Evolutionary conservation across 2,888 invertebrate species (phyloP).

Genomic region (Lacanobia oleracea): DNA sequence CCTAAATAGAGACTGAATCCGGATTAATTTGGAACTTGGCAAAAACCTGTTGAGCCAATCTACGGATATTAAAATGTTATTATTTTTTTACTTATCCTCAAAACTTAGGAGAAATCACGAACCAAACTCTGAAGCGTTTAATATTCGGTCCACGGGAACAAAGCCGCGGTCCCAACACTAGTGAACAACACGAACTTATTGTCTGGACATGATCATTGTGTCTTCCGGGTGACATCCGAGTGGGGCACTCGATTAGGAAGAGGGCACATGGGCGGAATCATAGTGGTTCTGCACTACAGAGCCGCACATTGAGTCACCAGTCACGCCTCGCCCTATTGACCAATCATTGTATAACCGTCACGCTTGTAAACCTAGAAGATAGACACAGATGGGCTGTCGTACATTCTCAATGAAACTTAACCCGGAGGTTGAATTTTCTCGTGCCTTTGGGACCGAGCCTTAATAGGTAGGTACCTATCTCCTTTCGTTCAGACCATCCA

Average conservation of each 20-base stretch:
- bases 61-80: constrained; percentile 13
- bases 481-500: too few relatives aligned
- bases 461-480: not conserved
- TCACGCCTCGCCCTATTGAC: constrained; percentile 40
- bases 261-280: constrained; percentile 47
- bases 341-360: constrained; percentile 31
- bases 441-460: not conserved
- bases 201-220: constrained; percentile 58
- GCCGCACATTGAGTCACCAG: constrained; percentile 42
- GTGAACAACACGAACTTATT: constrained; percentile 42
- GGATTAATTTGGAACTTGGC: constrained; percentile 5
- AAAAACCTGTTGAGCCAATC: constrained; percentile 11
- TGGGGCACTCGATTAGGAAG: constrained; percentile 49
- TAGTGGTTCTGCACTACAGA: constrained; percentile 44
- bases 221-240: constrained; percentile 55
- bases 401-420: not conserved
- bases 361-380: constrained; percentile 19
- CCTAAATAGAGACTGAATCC: constrained; percentile 5
- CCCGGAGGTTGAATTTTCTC: constrained; percentile 5
- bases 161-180: constrained; percentile 26
- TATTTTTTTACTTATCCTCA: constrained; percentile 20
- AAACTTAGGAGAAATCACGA: constrained; percentile 21
- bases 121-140: constrained; percentile 7
- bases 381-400: not conserved
- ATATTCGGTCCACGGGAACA: constrained; percentile 26